phyloP scores from a whole-genome alignment of 23 tunicate species.

The Oikopleura dioica region DNA sequence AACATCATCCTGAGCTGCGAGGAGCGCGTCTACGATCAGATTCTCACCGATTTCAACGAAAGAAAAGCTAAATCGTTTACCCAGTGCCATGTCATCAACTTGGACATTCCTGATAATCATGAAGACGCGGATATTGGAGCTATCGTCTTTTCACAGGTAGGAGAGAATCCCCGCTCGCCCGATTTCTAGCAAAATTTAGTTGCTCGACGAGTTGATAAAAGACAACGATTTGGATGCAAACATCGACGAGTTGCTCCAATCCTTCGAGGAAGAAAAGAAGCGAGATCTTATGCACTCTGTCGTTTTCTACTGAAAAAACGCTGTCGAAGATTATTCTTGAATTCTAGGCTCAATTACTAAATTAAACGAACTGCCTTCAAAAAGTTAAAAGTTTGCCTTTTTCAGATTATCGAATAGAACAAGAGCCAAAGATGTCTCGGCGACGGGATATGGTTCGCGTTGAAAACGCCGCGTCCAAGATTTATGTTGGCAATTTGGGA shows the following conservation, averaged over 20 bases:
- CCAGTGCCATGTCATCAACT: slow-evolving; percentile 52
- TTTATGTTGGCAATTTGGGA: neutral
- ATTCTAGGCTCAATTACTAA: too few relatives aligned
- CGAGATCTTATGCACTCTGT: slow-evolving; percentile 48
- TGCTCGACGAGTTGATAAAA: too few relatives aligned
- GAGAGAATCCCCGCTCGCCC: neutral
- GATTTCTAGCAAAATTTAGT: neutral
- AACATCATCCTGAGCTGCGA: slow-evolving; percentile 47
- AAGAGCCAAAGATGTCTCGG: neutral
- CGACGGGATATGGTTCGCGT: neutral
- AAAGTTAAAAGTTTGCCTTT: too few relatives aligned
- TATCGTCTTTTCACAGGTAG: slow-evolving; percentile 24
- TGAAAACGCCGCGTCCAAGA: neutral
- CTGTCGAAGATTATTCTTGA: too few relatives aligned
- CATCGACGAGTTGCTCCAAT: slow-evolving; percentile 64
- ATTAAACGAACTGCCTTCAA: too few relatives aligned
- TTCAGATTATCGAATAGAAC: too few relatives aligned
- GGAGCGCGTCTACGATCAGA: slow-evolving; percentile 80
- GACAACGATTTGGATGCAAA: slow-evolving; percentile 65
- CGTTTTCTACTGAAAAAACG: slow-evolving; percentile 59
- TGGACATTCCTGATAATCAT: slow-evolving; percentile 67
- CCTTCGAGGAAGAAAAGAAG: slow-evolving; percentile 47
- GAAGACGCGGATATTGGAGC: slow-evolving; percentile 95
- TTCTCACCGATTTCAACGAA: slow-evolving; percentile 60
- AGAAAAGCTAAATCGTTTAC: slow-evolving; percentile 24